These are phyloP conservation scores for Tamandua tetradactyla DNA, from an alignment of 2,797 vertebrate species.

Conservation along the genomic window DNA sequence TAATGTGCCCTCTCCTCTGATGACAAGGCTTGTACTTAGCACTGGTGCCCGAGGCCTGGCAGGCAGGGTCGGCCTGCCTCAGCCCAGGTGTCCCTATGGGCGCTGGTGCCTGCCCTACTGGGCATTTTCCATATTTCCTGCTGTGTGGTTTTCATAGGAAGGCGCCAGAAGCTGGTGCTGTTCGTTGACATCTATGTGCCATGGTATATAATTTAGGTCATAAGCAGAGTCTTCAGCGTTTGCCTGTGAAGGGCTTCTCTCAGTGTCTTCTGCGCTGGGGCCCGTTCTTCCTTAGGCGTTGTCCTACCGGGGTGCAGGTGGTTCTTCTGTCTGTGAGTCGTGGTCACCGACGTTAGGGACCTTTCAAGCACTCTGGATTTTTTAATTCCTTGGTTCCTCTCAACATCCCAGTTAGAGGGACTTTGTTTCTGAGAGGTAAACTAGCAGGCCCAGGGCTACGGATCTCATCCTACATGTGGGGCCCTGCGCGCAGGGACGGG, in stretches of 20 bases:
- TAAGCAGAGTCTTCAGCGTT: conserved; percentile 47
- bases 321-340: no score
- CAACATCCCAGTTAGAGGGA: neutral
- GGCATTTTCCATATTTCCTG: neutral
- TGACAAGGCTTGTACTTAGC: no score
- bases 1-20: neutral
- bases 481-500: no score
- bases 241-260: conserved; percentile 47
- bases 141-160: conserved; percentile 60
- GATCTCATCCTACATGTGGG: neutral
- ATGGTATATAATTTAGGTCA: conserved; percentile 56
- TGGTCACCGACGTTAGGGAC: no score
- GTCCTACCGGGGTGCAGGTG: conserved; percentile 17
- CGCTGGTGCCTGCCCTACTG: neutral
- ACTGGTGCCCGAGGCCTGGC: no score
- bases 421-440: no score
- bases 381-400: conserved; percentile 28
- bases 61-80: no score
- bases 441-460: neutral
- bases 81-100: neutral
- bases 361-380: neutral
- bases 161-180: conserved; percentile 37
- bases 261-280: conserved; percentile 41
- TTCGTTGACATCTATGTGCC: conserved; percentile 39
- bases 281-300: neutral